These are phyloP conservation scores for Metaphire vulgaris DNA, from an alignment of 1,140 invertebrate species.

Conservation along the genomic window DNA sequence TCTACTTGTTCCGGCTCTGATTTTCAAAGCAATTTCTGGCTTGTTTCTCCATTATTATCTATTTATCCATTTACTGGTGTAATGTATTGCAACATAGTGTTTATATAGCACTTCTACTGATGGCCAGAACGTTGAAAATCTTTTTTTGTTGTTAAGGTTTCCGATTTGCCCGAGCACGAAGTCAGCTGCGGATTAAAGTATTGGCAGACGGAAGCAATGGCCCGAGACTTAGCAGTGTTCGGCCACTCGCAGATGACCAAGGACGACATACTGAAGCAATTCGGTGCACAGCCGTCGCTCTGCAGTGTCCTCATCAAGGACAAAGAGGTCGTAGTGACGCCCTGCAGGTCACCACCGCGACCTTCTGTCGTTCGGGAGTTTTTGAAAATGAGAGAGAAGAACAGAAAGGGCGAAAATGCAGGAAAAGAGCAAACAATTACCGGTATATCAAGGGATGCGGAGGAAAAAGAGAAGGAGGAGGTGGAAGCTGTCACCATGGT, in stretches of 20 bases:
- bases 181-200: too few relatives aligned
- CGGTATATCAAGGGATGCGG: too few relatives aligned
- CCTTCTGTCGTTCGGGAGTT: conserved; percentile 33
- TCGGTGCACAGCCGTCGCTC: conserved; percentile 35
- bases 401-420: conserved; percentile 5
- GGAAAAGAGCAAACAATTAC: too few relatives aligned
- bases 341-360: conserved; percentile 38
- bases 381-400: conserved; percentile 33
- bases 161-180: not conserved
- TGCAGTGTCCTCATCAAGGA: conserved; percentile 36
- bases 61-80: too few relatives aligned
- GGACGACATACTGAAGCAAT: conserved; percentile 35
- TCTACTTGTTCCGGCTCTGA: too few relatives aligned
- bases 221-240: not conserved
- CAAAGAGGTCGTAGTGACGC: conserved; percentile 36
- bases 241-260: conserved; percentile 27
- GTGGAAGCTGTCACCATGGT: too few relatives aligned
- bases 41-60: too few relatives aligned
- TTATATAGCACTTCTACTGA: too few relatives aligned
- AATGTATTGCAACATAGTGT: too few relatives aligned
- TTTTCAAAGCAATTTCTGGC: too few relatives aligned
- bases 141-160: conserved; percentile 8
- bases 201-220: not conserved
- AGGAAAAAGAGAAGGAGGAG: too few relatives aligned
- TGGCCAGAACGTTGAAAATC: too few relatives aligned